Base-by-base conservation (phyloP, 2,797 vertebrate genomes). In the Synaphobranchus kaupii region DNA sequence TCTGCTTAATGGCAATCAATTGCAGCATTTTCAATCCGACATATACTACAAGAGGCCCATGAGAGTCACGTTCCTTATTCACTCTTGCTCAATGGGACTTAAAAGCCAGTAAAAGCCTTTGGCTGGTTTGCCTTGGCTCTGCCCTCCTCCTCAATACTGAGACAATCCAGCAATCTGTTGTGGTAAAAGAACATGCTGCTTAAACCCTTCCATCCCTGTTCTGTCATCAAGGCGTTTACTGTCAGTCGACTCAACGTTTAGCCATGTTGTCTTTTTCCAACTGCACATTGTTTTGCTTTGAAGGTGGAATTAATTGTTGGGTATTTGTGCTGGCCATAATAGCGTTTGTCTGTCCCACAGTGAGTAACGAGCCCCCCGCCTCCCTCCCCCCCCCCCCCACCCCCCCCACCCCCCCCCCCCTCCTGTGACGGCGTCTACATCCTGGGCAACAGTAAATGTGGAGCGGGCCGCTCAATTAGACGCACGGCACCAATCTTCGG, bases 1-100 rank as follows among this genome's bases (percentile, higher is more conserved):
- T n/a, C 9, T 96, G 95, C 92, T 90, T 95, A 95, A 96, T 96
- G 34, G 28, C 54, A 25, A 54, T 47, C 52, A 60, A 84, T 15
- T 48, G 15, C 4, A 9, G 47, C 28, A 50, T 47, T 25, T 6
- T 28, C 4, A 6, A n/a, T 68, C 25, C 8, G 63, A 28, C 63
- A n/a, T 20, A 9, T 10, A 58, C 58, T 10, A 58, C 58, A n/a
- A 9, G n/a, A 1, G 4, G 52, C n/a, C 25, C 3, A 39, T 39
- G 39, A 5, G 28, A 31, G 10, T 58, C 20, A 12, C 17, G 7
- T 39, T 58, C 58, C 34, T 2, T 2, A 17, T 60, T 84, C 34
- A 39, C 12, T 56, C 34, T 84, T 58, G 3, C 12, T 15, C 54
- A 54, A 5, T n/a, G 25, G 31, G 39, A 56, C 96, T 25, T 68